phyloP scores from a whole-genome alignment of 30 jellyfish, hydroid and myxozoan species.

The Cassiopea andromeda region DNA sequence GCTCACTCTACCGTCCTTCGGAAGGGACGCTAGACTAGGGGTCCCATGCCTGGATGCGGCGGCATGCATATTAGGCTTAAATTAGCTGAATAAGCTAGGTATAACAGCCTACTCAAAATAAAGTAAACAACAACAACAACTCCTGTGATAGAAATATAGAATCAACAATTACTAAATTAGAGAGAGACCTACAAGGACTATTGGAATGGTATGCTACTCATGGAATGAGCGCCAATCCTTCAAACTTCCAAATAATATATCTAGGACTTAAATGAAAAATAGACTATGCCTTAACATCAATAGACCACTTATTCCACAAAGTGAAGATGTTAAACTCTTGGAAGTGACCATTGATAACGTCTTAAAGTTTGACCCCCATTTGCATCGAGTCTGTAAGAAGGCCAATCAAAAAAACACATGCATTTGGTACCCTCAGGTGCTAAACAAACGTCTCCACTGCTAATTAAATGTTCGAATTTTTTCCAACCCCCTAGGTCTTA shows the following conservation, averaged over 20 bases:
- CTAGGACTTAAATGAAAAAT: neutral
- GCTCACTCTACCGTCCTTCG: too few relatives aligned
- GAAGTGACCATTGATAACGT: neutral
- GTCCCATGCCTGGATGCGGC: too few relatives aligned
- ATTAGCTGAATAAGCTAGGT: too few relatives aligned
- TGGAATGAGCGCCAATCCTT: neutral
- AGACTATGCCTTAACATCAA: neutral
- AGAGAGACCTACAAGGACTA: neutral
- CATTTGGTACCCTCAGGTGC: neutral
- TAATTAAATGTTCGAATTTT: neutral
- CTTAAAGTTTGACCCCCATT: neutral
- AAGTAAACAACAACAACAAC: too few relatives aligned
- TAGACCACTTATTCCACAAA: neutral
- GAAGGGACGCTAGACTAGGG: too few relatives aligned
- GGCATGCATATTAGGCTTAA: too few relatives aligned
- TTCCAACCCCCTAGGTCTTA: neutral
- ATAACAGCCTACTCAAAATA: too few relatives aligned
- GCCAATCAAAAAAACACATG: neutral
- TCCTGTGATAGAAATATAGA: neutral
- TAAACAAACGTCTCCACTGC: neutral
- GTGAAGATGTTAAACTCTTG: neutral
- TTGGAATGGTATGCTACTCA: neutral
- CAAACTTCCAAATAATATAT: neutral
- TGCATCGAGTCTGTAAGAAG: neutral
- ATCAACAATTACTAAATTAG: neutral